Evolutionary conservation across 2,797 vertebrate genomes (phyloP), one percentile per base, ranked within the genome.

Genomic region (Phrynocephalus forsythii): DNA sequence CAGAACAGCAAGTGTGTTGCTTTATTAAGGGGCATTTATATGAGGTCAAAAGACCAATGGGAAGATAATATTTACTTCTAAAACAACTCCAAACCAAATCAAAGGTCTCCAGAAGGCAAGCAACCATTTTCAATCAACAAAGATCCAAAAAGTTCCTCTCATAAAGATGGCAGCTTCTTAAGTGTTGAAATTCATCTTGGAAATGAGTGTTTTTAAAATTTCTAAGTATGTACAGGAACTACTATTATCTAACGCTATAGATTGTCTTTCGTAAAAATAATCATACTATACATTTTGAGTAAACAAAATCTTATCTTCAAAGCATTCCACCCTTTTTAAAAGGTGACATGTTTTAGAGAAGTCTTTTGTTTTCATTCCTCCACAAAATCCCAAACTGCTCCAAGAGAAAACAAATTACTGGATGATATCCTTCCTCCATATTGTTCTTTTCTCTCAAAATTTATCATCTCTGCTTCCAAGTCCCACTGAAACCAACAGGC

Each of bases 261-360:
- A 84, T 84, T 63, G n/a, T 84, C 73, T 66, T 76, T 48, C 56
- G 44, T 69, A 68, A 79, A 28, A 78, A 86, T 71, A 66, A 26
- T 79, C 66, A 56, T 20, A 79, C 38, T 84, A 84, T 44, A 82
- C 63, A 76, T 44, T 66, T 22, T 76, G 33, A 84, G 73, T 66
- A 22, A 44, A 44, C 20, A 22, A 66, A 76, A 76, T 18, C 24
- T 11, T 76, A 33, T 76, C n/a, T 79, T 60, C n/a, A 63, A 63
- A 33, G 56, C 52, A 75, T 76, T 84, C 76, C 72, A 76, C 26
- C 66, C 56, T 66, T 76, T 76, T 63, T 26, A 76, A 44, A 66
- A 48, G 5, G 48, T 30, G 75, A 84, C 75, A 20, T 63, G 10
- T 44, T n/a, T 63, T 18, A 76, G 44, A 3, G 38, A 1, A 8